Evolutionary conservation across 2,797 vertebrate species (phyloP).

Genomic region (Darevskia nairensis): DNA sequence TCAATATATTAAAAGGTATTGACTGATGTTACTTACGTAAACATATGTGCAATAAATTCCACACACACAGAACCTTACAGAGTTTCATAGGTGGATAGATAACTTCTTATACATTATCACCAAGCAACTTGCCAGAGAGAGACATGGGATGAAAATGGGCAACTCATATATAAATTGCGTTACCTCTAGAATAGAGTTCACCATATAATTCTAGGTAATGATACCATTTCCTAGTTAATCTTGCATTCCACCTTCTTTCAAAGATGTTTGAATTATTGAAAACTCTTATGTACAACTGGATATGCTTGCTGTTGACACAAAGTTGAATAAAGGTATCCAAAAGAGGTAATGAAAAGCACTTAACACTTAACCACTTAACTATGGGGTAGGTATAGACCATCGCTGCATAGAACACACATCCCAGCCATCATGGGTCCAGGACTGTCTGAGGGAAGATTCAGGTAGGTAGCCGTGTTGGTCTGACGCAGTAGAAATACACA

Average conservation of each 20-base stretch:
- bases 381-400: not conserved
- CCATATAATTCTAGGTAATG: not conserved
- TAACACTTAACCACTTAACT: not conserved
- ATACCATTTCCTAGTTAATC: not conserved
- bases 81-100: not conserved
- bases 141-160: not conserved
- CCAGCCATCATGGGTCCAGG: no score
- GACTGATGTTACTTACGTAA: not conserved
- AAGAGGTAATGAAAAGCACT: slow-evolving; percentile 36
- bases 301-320: slow-evolving; percentile 27
- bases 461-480: no score
- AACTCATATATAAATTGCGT: no score
- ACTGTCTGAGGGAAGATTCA: no score
- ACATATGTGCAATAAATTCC: not conserved
- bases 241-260: not conserved
- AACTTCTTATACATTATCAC: not conserved
- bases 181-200: not conserved
- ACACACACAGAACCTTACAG: not conserved
- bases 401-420: not conserved
- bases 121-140: not conserved
- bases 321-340: slow-evolving; percentile 42
- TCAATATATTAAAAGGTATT: not conserved
- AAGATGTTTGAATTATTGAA: not conserved
- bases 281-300: slow-evolving; percentile 29
- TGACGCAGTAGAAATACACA: no score